phyloP scores from a whole-genome alignment of 2,113 vertebrate genomes.

The Oryzias woworae region DNA sequence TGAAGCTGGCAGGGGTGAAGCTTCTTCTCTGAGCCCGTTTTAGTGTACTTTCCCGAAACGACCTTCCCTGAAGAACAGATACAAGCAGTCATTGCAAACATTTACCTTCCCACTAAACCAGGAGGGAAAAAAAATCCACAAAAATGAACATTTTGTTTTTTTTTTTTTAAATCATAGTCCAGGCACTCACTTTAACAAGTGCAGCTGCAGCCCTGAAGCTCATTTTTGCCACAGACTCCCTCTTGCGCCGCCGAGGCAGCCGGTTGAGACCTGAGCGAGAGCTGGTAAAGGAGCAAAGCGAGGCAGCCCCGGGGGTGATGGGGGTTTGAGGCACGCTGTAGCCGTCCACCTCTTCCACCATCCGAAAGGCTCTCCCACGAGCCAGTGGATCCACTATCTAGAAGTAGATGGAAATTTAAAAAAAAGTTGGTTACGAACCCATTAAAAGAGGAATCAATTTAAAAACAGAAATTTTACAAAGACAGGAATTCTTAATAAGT shows the following conservation, averaged over 20 bases:
- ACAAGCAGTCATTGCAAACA: not conserved
- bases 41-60: slow-evolving; percentile 84
- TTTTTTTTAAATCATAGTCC: not conserved
- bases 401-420: not conserved
- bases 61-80: slow-evolving; percentile 82
- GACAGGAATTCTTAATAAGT: too few relatives aligned
- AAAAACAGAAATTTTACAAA: too few relatives aligned
- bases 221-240: slow-evolving; percentile 98
- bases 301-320: slow-evolving; percentile 89
- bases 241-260: slow-evolving; percentile 89
- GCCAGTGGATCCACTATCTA: slow-evolving; percentile 97
- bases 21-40: slow-evolving; percentile 86
- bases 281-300: slow-evolving; percentile 96
- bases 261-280: slow-evolving; percentile 94
- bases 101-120: not conserved
- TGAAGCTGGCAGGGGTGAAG: slow-evolving; percentile 93
- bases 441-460: not conserved
- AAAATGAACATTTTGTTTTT: not conserved
- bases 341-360: slow-evolving; percentile 90
- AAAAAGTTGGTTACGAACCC: not conserved
- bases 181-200: slow-evolving; percentile 84
- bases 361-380: slow-evolving; percentile 91
- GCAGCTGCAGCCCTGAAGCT: slow-evolving; percentile 95
- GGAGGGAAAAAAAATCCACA: not conserved
- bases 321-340: slow-evolving; percentile 93